Conservation (phyloP, 1,140 invertebrate genomes). For the Ceratosolen fusciceps region DNA sequence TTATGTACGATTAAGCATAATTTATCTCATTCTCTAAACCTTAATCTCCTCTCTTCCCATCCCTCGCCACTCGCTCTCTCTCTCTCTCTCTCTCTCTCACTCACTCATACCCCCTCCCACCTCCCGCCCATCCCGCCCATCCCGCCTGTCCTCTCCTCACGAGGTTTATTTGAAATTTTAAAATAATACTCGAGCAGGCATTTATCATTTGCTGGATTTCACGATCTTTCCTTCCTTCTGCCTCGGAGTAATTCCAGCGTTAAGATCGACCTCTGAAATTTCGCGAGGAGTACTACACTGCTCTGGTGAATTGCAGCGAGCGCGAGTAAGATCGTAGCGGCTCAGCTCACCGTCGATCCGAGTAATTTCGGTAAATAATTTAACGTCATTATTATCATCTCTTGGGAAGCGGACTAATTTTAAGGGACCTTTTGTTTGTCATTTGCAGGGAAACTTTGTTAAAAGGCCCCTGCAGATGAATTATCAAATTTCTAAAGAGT, state of each 20-base stretch:
- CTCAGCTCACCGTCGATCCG: no score
- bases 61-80: no score
- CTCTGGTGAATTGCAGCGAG: neutral
- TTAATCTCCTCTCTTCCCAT: no score
- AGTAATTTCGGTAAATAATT: slow-evolving; percentile 26
- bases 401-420: slow-evolving; percentile 5
- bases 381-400: slow-evolving; percentile 15
- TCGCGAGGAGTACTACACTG: neutral
- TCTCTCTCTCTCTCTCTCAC: no score
- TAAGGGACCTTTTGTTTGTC: neutral
- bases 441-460: no score
- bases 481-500: no score
- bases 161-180: neutral
- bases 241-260: neutral
- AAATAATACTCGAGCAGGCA: neutral
- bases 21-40: neutral
- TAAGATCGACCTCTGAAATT: neutral
- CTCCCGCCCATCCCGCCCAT: no score
- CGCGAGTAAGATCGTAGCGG: neutral
- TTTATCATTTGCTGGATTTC: neutral
- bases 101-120: no score
- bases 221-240: neutral
- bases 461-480: no score
- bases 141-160: no score
- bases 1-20: neutral